Percentiles rank a stretch among this genome's conserved stretches.
phyloP scores from a whole-genome alignment of 1,140 invertebrate species.

The Colletes gigas region DNA sequence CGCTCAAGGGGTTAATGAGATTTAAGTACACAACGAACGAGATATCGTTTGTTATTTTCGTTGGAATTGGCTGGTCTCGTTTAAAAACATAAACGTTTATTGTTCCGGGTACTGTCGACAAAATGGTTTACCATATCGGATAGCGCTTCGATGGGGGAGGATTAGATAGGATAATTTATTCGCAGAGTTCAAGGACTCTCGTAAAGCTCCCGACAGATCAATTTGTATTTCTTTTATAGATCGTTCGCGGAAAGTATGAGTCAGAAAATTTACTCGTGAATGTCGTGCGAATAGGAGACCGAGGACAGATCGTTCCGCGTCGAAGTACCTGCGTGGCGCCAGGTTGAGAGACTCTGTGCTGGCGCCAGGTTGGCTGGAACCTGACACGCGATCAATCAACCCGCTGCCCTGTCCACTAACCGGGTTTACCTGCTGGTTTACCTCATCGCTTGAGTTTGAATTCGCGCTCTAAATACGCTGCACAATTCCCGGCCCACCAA shows the following conservation, averaged over 20 bases:
- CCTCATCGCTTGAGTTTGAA: constrained; percentile 56
- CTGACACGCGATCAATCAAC: constrained; percentile 80
- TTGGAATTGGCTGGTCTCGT: too few relatives aligned
- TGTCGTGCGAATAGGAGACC: constrained; percentile 29
- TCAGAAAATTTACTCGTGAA: constrained; percentile 25
- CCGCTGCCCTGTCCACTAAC: constrained; percentile 67
- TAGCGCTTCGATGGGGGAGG: too few relatives aligned
- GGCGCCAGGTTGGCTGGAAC: constrained; percentile 79
- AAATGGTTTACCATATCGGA: too few relatives aligned
- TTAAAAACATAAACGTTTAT: too few relatives aligned
- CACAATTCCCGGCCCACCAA: constrained; percentile 21
- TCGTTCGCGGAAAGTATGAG: constrained; percentile 4
- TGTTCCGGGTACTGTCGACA: too few relatives aligned
- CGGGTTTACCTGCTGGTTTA: constrained; percentile 67
- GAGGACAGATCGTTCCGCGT: constrained; percentile 21
- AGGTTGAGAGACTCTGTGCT: constrained; percentile 73
- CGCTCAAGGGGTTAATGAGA: too few relatives aligned
- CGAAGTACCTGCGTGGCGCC: constrained; percentile 17
- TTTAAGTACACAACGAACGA: too few relatives aligned
- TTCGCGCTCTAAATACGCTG: constrained; percentile 50
- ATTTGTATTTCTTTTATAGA: background rate
- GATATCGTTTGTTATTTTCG: too few relatives aligned
- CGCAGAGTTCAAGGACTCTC: background rate
- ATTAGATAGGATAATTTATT: background rate
- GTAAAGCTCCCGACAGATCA: background rate